These are phyloP conservation scores for Microctenopoma stevenorrisi DNA, from an alignment of 2,797 vertebrate genomes.

Conservation along the genomic window DNA sequence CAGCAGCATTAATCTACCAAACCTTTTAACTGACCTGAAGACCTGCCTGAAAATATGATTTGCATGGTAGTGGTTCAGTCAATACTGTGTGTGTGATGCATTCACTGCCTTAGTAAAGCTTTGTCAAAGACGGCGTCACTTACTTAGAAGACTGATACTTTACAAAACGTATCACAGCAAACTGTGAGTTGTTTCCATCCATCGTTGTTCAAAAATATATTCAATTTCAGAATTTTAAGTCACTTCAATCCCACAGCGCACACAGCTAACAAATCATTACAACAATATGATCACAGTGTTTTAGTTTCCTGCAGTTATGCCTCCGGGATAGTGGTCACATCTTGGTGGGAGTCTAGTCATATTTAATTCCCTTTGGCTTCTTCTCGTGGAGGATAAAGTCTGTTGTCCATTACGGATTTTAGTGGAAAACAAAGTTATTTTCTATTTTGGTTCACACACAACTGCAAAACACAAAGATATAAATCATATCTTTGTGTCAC, in stretches of 20 bases:
- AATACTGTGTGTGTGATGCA: slow-evolving; percentile 3
- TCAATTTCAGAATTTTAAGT: slow-evolving; percentile 38
- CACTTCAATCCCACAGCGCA: slow-evolving; percentile 41
- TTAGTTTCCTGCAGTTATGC: slow-evolving; percentile 61
- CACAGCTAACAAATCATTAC: slow-evolving; percentile 63
- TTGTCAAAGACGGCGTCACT: slow-evolving; percentile 7
- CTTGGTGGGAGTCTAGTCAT: slow-evolving; percentile 63
- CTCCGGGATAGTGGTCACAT: slow-evolving; percentile 64
- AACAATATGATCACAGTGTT: slow-evolving; percentile 64
- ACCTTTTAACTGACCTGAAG: no score
- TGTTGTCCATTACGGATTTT: slow-evolving; percentile 64
- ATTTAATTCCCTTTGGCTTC: slow-evolving; percentile 59
- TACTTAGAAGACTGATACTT: not conserved
- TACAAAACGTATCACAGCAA: slow-evolving; percentile 21
- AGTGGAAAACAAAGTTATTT: slow-evolving; percentile 44
- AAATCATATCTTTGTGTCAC: slow-evolving; percentile 18
- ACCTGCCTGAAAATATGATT: not conserved
- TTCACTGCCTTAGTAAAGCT: slow-evolving; percentile 10
- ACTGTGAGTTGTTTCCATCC: slow-evolving; percentile 36
- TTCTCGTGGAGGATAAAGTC: slow-evolving; percentile 47
- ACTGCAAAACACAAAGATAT: slow-evolving; percentile 19
- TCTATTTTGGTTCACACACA: slow-evolving; percentile 35
- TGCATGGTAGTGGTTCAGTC: not conserved
- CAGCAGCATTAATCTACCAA: no score
- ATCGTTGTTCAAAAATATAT: slow-evolving; percentile 28